These are phyloP conservation scores for Axis porcinus DNA, from an alignment of 2,113 vertebrate species.

Conservation along the genomic window DNA sequence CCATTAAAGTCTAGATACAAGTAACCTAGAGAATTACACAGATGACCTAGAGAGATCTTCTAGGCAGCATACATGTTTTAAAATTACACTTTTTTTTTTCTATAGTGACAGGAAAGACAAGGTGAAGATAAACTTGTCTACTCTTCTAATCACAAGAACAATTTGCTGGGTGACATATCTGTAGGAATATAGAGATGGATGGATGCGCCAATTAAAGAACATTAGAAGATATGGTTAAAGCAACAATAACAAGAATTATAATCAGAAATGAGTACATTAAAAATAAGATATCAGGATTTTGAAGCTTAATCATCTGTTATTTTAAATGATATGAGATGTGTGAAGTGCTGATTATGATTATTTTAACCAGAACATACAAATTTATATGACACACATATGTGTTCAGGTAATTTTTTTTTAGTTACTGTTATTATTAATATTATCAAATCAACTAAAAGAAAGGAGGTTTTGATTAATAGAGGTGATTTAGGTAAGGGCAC, in stretches of 20 bases:
- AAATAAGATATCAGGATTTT: background rate
- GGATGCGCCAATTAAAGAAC: background rate
- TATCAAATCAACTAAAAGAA: background rate
- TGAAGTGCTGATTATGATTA: background rate
- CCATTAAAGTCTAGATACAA: background rate
- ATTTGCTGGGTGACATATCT: background rate
- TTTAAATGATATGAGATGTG: background rate
- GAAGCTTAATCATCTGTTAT: background rate
- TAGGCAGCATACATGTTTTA: background rate
- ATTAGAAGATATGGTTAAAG: background rate
- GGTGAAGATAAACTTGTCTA: background rate
- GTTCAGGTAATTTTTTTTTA: background rate
- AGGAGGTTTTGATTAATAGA: background rate
- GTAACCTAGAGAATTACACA: background rate
- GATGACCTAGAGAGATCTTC: background rate
- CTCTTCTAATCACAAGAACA: background rate
- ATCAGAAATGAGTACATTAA: background rate
- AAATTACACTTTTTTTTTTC: background rate
- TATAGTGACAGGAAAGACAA: background rate
- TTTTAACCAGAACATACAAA: background rate
- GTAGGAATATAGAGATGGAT: background rate
- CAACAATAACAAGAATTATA: background rate
- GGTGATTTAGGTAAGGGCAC: background rate
- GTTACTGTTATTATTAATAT: background rate
- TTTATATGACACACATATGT: background rate